Percentiles rank a stretch among this genome's conserved stretches.
Evolutionary conservation across 2,888 invertebrate genomes (phyloP).

Genomic region (Melanostoma mellinum): DNA sequence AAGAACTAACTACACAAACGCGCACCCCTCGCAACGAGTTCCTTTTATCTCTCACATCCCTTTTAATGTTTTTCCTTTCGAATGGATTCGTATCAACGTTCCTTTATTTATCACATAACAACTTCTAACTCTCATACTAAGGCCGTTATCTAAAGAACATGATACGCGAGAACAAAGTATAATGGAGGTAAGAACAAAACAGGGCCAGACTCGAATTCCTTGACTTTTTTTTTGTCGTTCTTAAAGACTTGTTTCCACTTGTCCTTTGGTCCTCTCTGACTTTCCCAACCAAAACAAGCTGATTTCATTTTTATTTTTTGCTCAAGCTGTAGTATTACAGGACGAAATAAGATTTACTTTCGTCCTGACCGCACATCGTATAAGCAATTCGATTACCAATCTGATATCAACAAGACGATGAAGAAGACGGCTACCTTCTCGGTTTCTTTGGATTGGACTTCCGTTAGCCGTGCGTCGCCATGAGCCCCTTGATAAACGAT

Average conservation of each 20-base stretch:
- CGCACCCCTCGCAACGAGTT: background rate
- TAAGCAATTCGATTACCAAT: constrained; percentile 72
- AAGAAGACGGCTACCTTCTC: constrained; percentile 31
- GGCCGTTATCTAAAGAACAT: constrained; percentile 54
- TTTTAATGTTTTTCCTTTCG: constrained; percentile 55
- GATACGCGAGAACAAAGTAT: constrained; percentile 32
- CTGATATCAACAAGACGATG: constrained; percentile 64
- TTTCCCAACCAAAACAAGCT: constrained; percentile 34
- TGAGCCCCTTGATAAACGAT: constrained; percentile 63
- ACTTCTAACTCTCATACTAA: constrained; percentile 30
- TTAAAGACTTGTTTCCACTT: constrained; percentile 61
- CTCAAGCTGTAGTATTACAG: constrained; percentile 19
- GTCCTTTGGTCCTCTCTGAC: constrained; percentile 56
- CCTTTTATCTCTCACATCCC: constrained; percentile 20
- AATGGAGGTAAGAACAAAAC: constrained; percentile 55
- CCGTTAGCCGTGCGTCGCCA: constrained; percentile 60
- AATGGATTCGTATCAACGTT: constrained; percentile 51
- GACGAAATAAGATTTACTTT: constrained; percentile 71
- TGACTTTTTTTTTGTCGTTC: background rate
- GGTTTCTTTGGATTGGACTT: constrained; percentile 40
- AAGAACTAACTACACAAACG: too few relatives aligned
- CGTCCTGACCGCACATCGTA: constrained; percentile 71
- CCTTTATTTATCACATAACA: constrained; percentile 20
- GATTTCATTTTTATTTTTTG: constrained; percentile 19
- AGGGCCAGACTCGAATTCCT: constrained; percentile 46